These are phyloP conservation scores for Nannoperca obscura DNA, from an alignment of 2,797 vertebrate species.

Conservation along the genomic window DNA sequence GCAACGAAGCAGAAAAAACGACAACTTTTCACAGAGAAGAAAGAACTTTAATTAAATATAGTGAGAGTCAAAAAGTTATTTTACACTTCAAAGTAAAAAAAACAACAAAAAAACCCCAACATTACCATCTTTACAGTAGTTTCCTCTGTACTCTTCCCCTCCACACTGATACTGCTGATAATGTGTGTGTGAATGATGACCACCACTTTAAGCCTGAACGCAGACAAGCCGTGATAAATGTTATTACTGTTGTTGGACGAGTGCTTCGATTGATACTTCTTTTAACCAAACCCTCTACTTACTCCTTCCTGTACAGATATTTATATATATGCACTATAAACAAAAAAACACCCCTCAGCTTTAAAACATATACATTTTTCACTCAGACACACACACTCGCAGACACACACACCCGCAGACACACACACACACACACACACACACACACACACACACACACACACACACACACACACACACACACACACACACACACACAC, in stretches of 20 bases:
- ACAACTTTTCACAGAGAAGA: slow-evolving; percentile 93
- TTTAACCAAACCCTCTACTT: slow-evolving; percentile 47
- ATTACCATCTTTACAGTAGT: slow-evolving; percentile 99
- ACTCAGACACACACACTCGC: slow-evolving; percentile 48
- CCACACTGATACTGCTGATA: slow-evolving; percentile 90
- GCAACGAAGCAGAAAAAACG: slow-evolving; percentile 82
- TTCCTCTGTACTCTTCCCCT: slow-evolving; percentile 87
- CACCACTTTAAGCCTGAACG: slow-evolving; percentile 47
- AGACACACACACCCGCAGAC: slow-evolving; percentile 52
- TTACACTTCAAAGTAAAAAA: slow-evolving; percentile 95
- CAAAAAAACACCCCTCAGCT: slow-evolving; percentile 58
- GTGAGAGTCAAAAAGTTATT: slow-evolving; percentile 98
- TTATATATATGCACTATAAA: slow-evolving; percentile 64
- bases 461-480: slow-evolving; percentile 14
- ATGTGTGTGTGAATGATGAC: slow-evolving; percentile 63
- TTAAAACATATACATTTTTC: slow-evolving; percentile 72
- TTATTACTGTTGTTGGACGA: slow-evolving; percentile 54
- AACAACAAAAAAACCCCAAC: slow-evolving; percentile 89
- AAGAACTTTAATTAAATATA: slow-evolving; percentile 99
- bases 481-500: slow-evolving; percentile 31
- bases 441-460: slow-evolving; percentile 40
- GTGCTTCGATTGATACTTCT: slow-evolving; percentile 59
- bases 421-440: slow-evolving; percentile 47
- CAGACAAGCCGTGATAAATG: slow-evolving; percentile 66
- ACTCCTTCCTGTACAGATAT: slow-evolving; percentile 67